A percentile compares a stretch with the other conserved stretches of the same genome.
Conservation (phyloP, 2,888 invertebrate species). For the Tuberolachnus salignus region DNA sequence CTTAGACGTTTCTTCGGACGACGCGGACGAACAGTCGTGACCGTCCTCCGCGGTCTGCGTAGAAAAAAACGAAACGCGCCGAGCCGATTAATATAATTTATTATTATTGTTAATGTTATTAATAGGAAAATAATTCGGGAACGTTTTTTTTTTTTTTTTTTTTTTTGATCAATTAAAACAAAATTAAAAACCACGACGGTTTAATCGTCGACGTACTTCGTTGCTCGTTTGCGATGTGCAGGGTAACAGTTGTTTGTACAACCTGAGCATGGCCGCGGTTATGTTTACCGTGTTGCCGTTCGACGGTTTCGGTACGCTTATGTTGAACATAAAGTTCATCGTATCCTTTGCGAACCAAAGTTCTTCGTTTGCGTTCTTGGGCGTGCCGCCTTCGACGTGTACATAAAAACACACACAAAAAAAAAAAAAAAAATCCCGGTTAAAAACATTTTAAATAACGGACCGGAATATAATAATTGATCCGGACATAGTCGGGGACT, state of each 20-base stretch:
- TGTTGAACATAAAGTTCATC: slow-evolving; percentile 68
- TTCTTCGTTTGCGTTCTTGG: slow-evolving; percentile 67
- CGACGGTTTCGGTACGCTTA: slow-evolving; percentile 63
- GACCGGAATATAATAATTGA: no score
- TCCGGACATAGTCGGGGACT: no score
- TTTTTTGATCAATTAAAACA: no score
- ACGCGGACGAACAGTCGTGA: neutral
- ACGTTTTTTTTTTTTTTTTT: no score
- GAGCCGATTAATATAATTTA: no score
- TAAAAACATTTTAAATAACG: no score
- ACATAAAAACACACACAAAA: neutral
- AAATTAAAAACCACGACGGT: no score
- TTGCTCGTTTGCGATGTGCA: slow-evolving; percentile 60
- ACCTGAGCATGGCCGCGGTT: slow-evolving; percentile 66
- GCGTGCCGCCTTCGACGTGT: slow-evolving; percentile 65
- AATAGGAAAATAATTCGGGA: no score
- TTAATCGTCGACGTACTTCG: slow-evolving; percentile 58
- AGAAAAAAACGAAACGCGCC: neutral
- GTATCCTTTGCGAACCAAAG: slow-evolving; percentile 66
- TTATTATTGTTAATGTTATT: no score
- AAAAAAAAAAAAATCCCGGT: neutral
- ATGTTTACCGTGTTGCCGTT: slow-evolving; percentile 65
- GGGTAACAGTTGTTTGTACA: slow-evolving; percentile 63
- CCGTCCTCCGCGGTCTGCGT: slow-evolving; percentile 34
- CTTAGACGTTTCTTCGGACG: slow-evolving; percentile 1